Conservation (phyloP, 2,113 vertebrate species). For the Rhinoderma darwinii region DNA sequence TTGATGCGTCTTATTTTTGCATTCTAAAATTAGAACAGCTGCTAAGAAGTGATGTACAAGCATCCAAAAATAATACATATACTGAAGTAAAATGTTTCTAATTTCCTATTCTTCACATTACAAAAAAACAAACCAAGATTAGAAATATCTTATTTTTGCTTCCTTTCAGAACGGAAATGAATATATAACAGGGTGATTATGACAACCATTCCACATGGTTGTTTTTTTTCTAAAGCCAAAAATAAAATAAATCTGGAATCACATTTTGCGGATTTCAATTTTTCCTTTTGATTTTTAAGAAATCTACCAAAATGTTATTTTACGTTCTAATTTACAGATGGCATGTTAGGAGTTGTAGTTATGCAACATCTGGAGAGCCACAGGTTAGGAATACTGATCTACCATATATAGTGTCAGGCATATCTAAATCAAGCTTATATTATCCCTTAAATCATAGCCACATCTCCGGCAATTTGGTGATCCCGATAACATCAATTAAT, state of each 20-base stretch:
- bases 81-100: neutral
- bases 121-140: constrained; percentile 30
- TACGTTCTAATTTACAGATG: neutral
- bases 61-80: neutral
- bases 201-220: neutral
- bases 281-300: neutral
- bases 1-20: neutral
- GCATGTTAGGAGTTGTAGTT: too few relatives aligned
- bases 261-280: neutral
- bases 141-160: neutral
- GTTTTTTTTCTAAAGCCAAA: neutral
- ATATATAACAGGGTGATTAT: neutral
- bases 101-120: constrained; percentile 24
- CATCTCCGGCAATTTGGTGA: too few relatives aligned
- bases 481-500: too few relatives aligned
- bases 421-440: too few relatives aligned
- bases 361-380: too few relatives aligned
- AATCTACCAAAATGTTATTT: neutral
- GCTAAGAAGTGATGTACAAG: constrained; percentile 1
- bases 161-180: constrained; percentile 14
- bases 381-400: too few relatives aligned
- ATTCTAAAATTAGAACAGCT: constrained; percentile 22
- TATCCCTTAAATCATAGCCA: too few relatives aligned
- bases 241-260: neutral
- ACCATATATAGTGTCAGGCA: too few relatives aligned